Base-by-base conservation (phyloP, 2,888 invertebrate species). In the Drosophila vallismaia region DNA sequence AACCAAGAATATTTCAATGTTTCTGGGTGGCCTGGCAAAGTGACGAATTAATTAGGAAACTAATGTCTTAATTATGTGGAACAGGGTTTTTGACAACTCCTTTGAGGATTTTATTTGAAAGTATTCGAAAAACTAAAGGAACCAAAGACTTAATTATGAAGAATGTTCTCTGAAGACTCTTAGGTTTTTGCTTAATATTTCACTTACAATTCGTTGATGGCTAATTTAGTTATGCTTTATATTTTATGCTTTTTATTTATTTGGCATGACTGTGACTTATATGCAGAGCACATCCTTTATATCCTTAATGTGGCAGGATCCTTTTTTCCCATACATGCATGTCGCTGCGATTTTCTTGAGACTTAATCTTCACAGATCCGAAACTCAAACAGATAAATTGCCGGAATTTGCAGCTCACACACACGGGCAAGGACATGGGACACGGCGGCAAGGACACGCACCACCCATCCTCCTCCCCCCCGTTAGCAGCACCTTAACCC, bases 301-400 rank as follows among this genome's bases (percentile, higher is more conserved):
- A 40, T 58, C 24, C 38, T 60, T 33, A 4, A 33, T 33, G 40
- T 46, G 48, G 45, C 51, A 36, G 66, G 19, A 19, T 36, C n/a
- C 2, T 36, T 36, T 40, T 42, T 66, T 52, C 63, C 50, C 57
- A 51, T 51, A 40, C 49, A 40, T 24, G 42, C 50, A 42, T 51
- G 57, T 51, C 57, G 57, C 24, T 57, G 12, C 42, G 31, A 29
- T 31, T 66, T 52, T 66, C 64, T 52, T 38, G 45, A 12, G 64
- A 66, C 64, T 66, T 66, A 67, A 42, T 42, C 51, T 46, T 26
- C 52, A 55, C 63, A 77, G 86, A 78, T 78, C 87, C 77, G 59
- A 79, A 85, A 86, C 76, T 83, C 88, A 71, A 69, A 68, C 80
- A 87, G 82, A 82, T 87, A 82, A 87, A 82, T 82, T 70, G 88